These are phyloP conservation scores for Illadopsis cleaveri DNA, from an alignment of 2,113 vertebrate genomes.

Conservation along the genomic window DNA sequence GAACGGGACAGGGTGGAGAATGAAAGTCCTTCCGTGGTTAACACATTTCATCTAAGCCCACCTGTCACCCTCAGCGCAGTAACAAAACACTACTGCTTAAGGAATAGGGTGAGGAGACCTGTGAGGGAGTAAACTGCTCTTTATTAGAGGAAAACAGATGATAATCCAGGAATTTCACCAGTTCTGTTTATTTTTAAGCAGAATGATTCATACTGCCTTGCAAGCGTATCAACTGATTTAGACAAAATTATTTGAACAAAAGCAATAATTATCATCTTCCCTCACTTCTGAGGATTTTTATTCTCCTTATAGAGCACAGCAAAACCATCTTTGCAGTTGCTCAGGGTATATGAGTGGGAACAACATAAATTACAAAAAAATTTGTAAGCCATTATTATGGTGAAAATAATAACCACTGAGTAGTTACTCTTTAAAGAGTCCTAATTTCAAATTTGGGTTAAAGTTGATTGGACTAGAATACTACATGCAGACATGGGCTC, in stretches of 20 bases:
- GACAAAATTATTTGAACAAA: background rate
- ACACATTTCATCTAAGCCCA: background rate
- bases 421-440: background rate
- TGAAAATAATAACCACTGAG: background rate
- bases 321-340: background rate
- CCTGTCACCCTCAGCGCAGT: background rate
- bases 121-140: background rate
- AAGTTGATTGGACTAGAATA: background rate
- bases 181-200: constrained; percentile 5
- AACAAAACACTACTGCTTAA: background rate
- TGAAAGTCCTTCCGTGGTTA: background rate
- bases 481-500: background rate
- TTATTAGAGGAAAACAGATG: background rate
- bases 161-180: background rate
- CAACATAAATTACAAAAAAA: background rate
- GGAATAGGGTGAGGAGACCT: background rate
- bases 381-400: background rate
- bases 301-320: background rate
- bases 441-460: background rate
- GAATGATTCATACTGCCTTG: background rate
- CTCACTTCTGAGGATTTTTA: background rate
- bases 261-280: background rate
- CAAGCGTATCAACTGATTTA: accelerated
- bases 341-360: background rate
- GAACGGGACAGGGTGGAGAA: constrained; percentile 9